Evolutionary conservation across 2,888 invertebrate genomes (phyloP).

Genomic region (Autographa pulchrina): DNA sequence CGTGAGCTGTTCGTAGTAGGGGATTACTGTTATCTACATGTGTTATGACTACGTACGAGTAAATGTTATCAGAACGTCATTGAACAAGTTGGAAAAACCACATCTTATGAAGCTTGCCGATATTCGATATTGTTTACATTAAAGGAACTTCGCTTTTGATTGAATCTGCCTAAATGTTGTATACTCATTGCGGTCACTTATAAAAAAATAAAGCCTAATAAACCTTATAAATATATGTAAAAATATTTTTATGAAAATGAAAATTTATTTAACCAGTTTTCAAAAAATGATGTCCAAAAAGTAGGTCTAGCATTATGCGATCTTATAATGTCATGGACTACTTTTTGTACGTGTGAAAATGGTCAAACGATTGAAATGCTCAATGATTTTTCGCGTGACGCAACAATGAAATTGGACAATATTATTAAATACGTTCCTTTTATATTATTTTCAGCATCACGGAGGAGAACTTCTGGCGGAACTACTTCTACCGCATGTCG

Average conservation of each 20-base stretch:
- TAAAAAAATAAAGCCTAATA: no score
- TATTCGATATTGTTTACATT: neutral
- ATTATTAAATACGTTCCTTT: neutral
- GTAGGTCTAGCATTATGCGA: no score
- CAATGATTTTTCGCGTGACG: no score
- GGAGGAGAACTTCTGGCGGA: constrained; percentile 99
- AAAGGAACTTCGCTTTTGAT: neutral
- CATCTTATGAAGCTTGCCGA: neutral
- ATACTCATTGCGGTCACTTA: no score
- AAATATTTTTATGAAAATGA: no score
- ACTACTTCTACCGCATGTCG: constrained; percentile 99
- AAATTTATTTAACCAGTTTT: no score
- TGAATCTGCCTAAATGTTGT: neutral
- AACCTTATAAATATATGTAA: no score
- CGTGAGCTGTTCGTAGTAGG: neutral
- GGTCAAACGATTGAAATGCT: no score
- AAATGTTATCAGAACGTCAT: neutral
- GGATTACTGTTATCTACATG: neutral
- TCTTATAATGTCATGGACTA: no score
- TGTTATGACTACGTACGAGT: neutral
- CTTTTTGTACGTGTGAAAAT: no score
- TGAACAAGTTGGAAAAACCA: neutral
- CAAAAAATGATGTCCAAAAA: no score
- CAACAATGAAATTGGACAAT: no score
- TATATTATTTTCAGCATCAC: constrained; percentile 92